A percentile compares a stretch with the other conserved stretches of the same genome.
These are phyloP conservation scores for Sacculina carcini DNA, from an alignment of 2,888 invertebrate species.

Conservation along the genomic window DNA sequence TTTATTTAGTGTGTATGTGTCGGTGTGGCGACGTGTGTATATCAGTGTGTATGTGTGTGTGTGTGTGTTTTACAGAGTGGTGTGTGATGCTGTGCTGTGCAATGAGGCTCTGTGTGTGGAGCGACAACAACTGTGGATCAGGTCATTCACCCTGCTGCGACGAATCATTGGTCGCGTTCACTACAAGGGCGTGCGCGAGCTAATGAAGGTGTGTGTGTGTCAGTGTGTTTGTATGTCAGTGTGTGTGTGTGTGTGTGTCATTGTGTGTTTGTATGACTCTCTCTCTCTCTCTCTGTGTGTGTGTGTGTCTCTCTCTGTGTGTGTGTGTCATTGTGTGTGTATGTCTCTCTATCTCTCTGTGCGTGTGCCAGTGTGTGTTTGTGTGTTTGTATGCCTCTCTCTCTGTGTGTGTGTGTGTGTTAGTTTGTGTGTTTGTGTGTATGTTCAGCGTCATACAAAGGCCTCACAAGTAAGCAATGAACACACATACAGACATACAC, in stretches of 20 bases:
- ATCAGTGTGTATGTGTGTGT: no score
- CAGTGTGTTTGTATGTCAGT: no score
- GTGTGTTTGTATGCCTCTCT: neutral
- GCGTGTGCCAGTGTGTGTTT: neutral
- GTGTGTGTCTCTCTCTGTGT: neutral
- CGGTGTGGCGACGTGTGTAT: no score
- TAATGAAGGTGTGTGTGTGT: conserved; percentile 42
- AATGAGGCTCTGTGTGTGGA: conserved; percentile 56
- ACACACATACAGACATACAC: no score
- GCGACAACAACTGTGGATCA: conserved; percentile 66
- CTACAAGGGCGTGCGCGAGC: conserved; percentile 79
- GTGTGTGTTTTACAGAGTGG: conserved; percentile 29
- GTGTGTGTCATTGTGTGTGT: neutral
- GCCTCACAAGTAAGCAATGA: no score
- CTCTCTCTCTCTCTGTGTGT: neutral
- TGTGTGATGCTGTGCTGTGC: conserved; percentile 60
- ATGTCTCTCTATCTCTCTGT: no score
- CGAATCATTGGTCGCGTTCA: conserved; percentile 71
- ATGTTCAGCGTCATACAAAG: neutral
- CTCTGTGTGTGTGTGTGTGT: neutral
- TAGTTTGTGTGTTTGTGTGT: neutral
- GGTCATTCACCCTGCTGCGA: conserved; percentile 54
- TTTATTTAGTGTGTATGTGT: no score
- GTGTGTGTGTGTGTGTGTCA: no score
- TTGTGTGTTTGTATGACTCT: conserved; percentile 1